Base-by-base conservation (phyloP, 2,113 vertebrate species). In the Tupaia tana region DNA sequence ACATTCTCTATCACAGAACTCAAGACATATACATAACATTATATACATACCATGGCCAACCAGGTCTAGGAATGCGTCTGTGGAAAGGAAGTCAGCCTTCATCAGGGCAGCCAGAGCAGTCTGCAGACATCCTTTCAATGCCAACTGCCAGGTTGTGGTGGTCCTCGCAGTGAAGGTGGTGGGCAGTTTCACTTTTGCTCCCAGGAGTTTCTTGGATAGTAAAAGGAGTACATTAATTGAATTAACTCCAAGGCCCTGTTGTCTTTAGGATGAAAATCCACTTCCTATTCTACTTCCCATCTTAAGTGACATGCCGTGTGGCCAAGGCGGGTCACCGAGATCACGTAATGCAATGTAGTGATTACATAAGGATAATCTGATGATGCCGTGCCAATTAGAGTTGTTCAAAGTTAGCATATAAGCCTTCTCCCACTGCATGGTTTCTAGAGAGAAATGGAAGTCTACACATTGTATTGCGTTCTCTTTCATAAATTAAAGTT, bases 61-160 rank as follows among this genome's bases (percentile, higher is more conserved):
- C 52, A 27, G 61, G 64, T 29, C n/a, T 64, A 6, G 10, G 58
- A 14, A n/a, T 3, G 6, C 27, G 58, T 73, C 79, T 43, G 52
- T 2, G n/a, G 74, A 75, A 43, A 31, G 34, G n/a, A 24, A 84
- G 9, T 64, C 18, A 10, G 16, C 91, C 22, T 27, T 61, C 19
- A 13, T 22, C 9, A 27, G 15, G 54, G 22, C n/a, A 52, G 1
- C 13, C 20, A 4, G 3, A 43, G n/a, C 9, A 24, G 24, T 27
- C n/a, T 11, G 56, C 4, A 2, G 18, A 14, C 22, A 18, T 6
- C 2, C 31, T 25, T 29, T 52, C 54, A 9, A 1, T 5, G 4
- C 22, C 74, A 34, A 52, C n/a, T 7, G 0, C 31, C 6, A 0
- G 0, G 9, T 63, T 52, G 10, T 22, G 5, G 6, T 2, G 15